These are phyloP conservation scores for Syrista parreyssii DNA, from an alignment of 2,888 invertebrate genomes.

Conservation along the genomic window DNA sequence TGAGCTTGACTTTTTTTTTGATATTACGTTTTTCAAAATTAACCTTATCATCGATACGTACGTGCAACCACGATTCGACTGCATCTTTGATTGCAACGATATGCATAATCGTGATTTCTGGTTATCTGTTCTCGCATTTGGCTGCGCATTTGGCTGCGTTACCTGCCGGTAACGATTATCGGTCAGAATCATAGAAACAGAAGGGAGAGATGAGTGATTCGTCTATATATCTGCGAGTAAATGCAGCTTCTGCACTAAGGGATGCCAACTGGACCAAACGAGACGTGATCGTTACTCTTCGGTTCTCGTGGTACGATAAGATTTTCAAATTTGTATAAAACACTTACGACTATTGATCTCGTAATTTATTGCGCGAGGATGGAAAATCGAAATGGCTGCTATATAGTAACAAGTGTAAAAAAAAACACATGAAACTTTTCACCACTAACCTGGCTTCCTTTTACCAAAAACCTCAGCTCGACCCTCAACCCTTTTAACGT, in stretches of 20 bases:
- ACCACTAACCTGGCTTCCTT: background rate
- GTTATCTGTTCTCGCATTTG: background rate
- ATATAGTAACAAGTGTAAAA: background rate
- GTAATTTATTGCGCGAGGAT: background rate
- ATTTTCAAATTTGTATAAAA: background rate
- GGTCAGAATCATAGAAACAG: background rate
- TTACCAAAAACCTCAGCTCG: background rate
- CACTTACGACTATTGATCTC: background rate
- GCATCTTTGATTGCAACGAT: background rate
- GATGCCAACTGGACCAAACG: background rate
- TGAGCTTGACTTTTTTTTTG: background rate
- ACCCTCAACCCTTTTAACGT: background rate
- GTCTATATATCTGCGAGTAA: background rate
- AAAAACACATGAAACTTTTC: background rate
- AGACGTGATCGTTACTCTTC: background rate
- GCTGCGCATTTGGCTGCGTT: background rate
- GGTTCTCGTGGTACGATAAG: background rate
- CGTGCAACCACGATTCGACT: background rate
- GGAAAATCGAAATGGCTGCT: background rate
- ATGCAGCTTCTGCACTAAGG: background rate
- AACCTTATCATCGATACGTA: background rate
- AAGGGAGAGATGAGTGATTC: background rate
- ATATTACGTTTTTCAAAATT: background rate
- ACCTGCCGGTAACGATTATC: background rate
- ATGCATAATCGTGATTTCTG: background rate